Evolutionary conservation across 2,113 vertebrate genomes (phyloP).

Genomic region (Mus pahari): DNA sequence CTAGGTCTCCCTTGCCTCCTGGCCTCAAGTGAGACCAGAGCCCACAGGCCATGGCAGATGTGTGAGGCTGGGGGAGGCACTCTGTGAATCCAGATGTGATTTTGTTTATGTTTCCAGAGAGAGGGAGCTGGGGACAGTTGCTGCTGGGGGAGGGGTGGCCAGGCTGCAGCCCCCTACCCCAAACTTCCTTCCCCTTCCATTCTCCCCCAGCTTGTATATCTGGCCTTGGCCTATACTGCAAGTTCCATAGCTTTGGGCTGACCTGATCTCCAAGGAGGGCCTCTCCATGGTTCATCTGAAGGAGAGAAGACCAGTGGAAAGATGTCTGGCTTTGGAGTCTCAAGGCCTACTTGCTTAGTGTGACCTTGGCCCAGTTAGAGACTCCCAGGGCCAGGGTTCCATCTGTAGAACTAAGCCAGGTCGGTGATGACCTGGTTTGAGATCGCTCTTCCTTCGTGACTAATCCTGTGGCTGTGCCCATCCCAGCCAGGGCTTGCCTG

Average conservation of each 20-base stretch:
- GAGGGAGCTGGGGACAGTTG: slow-evolving; percentile 64
- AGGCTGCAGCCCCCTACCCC: slow-evolving; percentile 49
- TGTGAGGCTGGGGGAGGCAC: slow-evolving; percentile 66
- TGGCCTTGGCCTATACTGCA: not conserved
- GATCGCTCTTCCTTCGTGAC: not conserved
- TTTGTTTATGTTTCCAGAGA: slow-evolving; percentile 83
- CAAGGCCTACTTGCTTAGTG: not conserved
- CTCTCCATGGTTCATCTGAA: not conserved
- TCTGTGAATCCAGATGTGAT: slow-evolving; percentile 78
- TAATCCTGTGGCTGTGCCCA: not conserved
- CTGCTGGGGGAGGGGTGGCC: slow-evolving; percentile 66
- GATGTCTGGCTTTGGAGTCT: not conserved
- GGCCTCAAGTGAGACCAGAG: slow-evolving; percentile 68
- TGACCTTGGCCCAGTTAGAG: slow-evolving; percentile 20
- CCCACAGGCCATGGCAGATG: slow-evolving; percentile 69
- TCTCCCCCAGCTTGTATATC: not conserved
- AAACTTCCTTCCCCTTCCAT: not conserved
- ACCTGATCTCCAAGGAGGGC: not conserved
- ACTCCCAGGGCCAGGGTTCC: not conserved
- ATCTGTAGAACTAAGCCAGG: not conserved
- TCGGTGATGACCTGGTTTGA: slow-evolving; percentile 31
- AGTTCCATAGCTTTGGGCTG: not conserved
- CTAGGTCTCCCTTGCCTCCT: slow-evolving; percentile 56
- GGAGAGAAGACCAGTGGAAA: slow-evolving; percentile 37
- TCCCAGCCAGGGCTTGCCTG: slow-evolving; percentile 37